Evolutionary conservation across 2,888 invertebrate species (phyloP), one percentile per base, ranked within the genome.

Genomic region (Autographa gamma): DNA sequence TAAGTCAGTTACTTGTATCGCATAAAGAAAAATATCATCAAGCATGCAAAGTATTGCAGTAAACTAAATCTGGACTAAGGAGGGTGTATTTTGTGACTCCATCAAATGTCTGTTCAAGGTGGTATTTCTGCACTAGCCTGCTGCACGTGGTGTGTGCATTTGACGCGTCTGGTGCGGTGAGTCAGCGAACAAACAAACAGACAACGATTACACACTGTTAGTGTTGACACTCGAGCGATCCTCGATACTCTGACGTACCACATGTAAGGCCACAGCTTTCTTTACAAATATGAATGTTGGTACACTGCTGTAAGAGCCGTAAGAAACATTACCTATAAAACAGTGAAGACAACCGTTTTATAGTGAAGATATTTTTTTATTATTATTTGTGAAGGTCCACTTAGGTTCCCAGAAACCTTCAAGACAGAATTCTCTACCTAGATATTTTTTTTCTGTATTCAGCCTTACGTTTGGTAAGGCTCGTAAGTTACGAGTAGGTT

Each of bases 121-220:
- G 13, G 31, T 31, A 9, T 43, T 71, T 60, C 56, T 70, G 62
- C 0, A 16, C 0, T 31, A 11, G 16, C 14, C 5, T 67, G 9
- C 0, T 0, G 2, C 4, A 25, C 19, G 58, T 4, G 7, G 1
- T 19, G 59, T 43, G 59, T 73, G 62, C 60, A 32, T 66, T 63
- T 38, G 48, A 43, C 60, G 64, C 69, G 69, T 82, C 83, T 84
- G 74, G 68, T 19, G 32, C 32, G 61, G 52, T 84, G 85, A 79
- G 62, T 84, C 85, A 82, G 54, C 41, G 56, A 62, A 41, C 67
- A 74, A 59, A 72, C 70, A 70, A 66, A 82, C 77, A 72, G 32
- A 61, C 32, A 43, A 60, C 34, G 66, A 62, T 82, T 73, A 69
- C 73, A 38, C 71, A 64, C 43, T 74, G 73, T 82, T 79, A 64